Evolutionary conservation across 92 coral and sea anemone species (phyloP), one percentile per base, ranked within the genome.

Genomic region (Porites evermanni): DNA sequence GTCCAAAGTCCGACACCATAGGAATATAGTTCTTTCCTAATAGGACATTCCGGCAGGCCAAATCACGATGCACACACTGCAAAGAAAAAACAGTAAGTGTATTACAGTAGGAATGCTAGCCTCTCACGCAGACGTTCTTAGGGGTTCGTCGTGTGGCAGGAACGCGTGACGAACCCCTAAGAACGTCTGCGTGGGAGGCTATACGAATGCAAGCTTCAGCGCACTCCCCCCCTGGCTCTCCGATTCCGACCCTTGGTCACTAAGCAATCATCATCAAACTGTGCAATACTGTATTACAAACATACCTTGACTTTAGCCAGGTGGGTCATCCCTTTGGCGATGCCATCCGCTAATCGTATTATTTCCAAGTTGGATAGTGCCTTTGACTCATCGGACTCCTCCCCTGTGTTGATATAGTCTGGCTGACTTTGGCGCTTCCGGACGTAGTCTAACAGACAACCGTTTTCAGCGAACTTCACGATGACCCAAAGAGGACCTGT

Each of bases 1-100:
- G 88, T 58, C 98, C 98, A 72, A 94, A 95, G 91, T 95, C 98
- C 29, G 98, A 83, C 26, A 95, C 95, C 93, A 91, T 95, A 8
- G 98, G 92, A 47, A 88, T 85, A 84, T 81, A 60, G 78, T 74
- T 79, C 63, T 89, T 90, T 8, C 95, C 97, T 72, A 95, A 77
- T 68, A 95, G 76, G 56, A 95, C 90, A 76, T 93, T 95, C 69
- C 96, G 87, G 67, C 96, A 92, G 26, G 98, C 97, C 83, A 95
- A 80, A 71, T 95, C 98, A 17, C 96, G 93, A 78, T 93, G 98
- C 3, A 91, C 93, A 70, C 94, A 94, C 98, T 95, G 60, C 24
- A 75, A 54, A 44, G 11, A 64, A 65, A 70, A 19, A 3, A 17
- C 23, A 60, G 9, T 12, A 56, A 56, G 16, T 14, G 61, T 56